Base-by-base conservation (phyloP, 2,888 invertebrate species). In the Pseudoips prasinana region DNA sequence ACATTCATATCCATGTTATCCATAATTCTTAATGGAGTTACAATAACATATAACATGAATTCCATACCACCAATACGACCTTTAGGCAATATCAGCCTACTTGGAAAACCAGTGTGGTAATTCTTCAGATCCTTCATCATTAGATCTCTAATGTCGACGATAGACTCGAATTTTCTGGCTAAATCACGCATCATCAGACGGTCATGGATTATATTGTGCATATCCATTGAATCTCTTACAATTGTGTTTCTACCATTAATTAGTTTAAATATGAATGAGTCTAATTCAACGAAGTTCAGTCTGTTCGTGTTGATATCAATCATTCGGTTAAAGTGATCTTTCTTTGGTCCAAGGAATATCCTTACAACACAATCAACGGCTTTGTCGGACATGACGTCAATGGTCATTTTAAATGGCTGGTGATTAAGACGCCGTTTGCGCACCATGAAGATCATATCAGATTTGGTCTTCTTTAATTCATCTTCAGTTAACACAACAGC, bases 341-440 rank as follows among this genome's bases (percentile, higher is more conserved):
- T 89, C 72, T 93, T 93, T 1, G 94, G 94, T 67, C 93, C 94
- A 45, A 94, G 71, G 87, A 91, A 94, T 2, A 92, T 74, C 43
- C 92, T 91, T 1, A 94, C 90, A 7, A 93, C 90, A 45, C 90
- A 90, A 59, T 91, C 90, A 4, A 80, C 82, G 8, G 84, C 62
- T 47, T 91, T 90, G 55, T 91, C 90, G 18, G 92, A 91, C n/a
- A 81, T 52, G 10, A 93, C 78, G 26, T 87, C 84, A 28, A 92
- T 51, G 9, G 89, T 89, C 27, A 91, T 83, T 54, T 82, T 89
- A 85, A 92, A 93, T 19, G 91, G 91, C 37, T 92, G 83, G 77
- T 93, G 92, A 65, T 92, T 92, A 8, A 93, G 84, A 14, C 92
- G 92, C 30, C 84, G 84, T 63, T 92, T 92, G 46, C 91, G 90